Base-by-base conservation (phyloP, 2,113 vertebrate species). In the Forbesichthys agassizii region DNA sequence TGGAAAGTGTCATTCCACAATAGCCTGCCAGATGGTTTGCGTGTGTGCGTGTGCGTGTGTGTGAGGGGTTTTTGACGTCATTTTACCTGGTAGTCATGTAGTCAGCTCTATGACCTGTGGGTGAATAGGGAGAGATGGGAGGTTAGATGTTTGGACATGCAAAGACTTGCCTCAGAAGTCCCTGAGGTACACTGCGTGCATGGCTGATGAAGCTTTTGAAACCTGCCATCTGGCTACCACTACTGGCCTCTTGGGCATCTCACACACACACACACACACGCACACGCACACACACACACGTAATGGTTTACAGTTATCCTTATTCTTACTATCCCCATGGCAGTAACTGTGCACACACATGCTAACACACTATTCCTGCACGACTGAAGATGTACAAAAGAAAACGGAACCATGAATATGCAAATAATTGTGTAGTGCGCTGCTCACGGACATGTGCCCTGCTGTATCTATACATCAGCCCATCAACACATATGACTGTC, bases 11-110 rank as follows among this genome's bases (percentile, higher is more conserved):
- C 20, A 57, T 36, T 61, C 56, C 12, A 66, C 68, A 36, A 20
- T 51, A 4, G 12, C 57, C 3, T 33, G 18, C 4, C 58, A 69
- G 55, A 48, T 59, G 53, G n/a, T 3, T 1, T 60, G 4, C 11
- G 12, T 61, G 33, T 46, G 59, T 61, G 33, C 46, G 16, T 33
- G 12, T 27, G 46, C 53, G 48, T 68, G 66, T 33, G 12, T 27
- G 46, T 61, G 48, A 18, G 46, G 48, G 48, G 49, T 60, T 3
- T 62, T 27, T 51, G 12, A 66, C 62, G 74, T 79, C 42, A 33
- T 74, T 90, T 91, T 96, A 99, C 97, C 97, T 99, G 84, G 96
- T 98, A 76, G 96, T 98, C 95, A 98, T 96, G 88, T 97, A 98
- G 83, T 99, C 96, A 77, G 95, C 94, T 91, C 94, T 94, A 86